Percentiles rank a stretch among this genome's conserved stretches.
Conservation (phyloP, 2,113 vertebrate species). For the Misgurnus mizolepis region DNA sequence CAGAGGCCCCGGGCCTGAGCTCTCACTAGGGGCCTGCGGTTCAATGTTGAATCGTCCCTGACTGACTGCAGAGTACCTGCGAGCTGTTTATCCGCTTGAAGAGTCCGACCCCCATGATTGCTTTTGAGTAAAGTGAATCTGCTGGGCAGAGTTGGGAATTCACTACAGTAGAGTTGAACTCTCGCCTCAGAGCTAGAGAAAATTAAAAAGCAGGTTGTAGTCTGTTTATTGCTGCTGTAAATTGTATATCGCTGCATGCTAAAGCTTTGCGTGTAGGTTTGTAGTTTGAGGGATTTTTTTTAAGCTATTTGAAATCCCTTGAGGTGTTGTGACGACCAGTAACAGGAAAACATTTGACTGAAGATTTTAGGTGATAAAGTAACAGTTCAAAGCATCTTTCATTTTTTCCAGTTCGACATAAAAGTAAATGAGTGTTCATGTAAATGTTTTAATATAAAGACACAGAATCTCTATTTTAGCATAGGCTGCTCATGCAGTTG, state of each 20-base stretch:
- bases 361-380: slow-evolving; percentile 47
- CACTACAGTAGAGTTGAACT: slow-evolving; percentile 39
- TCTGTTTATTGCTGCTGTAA: slow-evolving; percentile 10
- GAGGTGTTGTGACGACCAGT: slow-evolving; percentile 14
- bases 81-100: slow-evolving; percentile 45
- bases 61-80: slow-evolving; percentile 45
- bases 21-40: not conserved
- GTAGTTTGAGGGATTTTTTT: not conserved
- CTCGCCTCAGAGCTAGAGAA: not conserved
- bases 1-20: not conserved
- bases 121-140: slow-evolving; percentile 47
- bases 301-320: slow-evolving; percentile 24
- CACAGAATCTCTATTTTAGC: too few relatives aligned
- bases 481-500: too few relatives aligned
- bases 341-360: slow-evolving; percentile 44
- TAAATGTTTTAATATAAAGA: too few relatives aligned
- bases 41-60: slow-evolving; percentile 37
- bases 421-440: too few relatives aligned
- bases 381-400: slow-evolving; percentile 43
- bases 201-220: not conserved
- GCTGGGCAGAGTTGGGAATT: slow-evolving; percentile 31
- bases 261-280: slow-evolving; percentile 21
- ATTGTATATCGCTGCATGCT: slow-evolving; percentile 6
- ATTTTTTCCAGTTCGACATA: slow-evolving; percentile 35
- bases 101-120: slow-evolving; percentile 42